Base-by-base conservation (phyloP, 1,140 invertebrate species). In the Olivierus martensii region DNA sequence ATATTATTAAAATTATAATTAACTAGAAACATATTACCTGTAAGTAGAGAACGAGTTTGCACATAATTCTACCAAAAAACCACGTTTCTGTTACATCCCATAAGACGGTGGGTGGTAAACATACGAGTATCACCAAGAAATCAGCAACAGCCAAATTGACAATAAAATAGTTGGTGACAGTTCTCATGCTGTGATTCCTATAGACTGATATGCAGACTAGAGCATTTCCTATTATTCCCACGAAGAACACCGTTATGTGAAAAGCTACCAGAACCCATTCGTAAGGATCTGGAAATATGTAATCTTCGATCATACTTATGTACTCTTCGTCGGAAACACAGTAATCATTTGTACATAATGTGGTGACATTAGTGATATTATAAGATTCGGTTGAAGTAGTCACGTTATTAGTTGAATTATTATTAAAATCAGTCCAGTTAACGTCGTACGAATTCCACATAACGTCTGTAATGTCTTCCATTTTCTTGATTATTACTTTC, bases 71-170 rank as follows among this genome's bases (percentile, higher is more conserved):
- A 6, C 87, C 87, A 50, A 93, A 73, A 64, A 88, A 91, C 88
- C 87, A 92, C 0, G 85, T 91, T 61, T 88, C 81, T 0, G 87
- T 87, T 55, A 94, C 84, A 71, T 93, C 92, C 69, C 85, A 86
- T 76, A 93, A 80, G 43, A 94, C 76, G 1, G 88, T 93, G 3
- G 88, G 85, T 0, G 90, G 89, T 49, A 94, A 71, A 67, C 90
- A 94, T 69, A 94, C 89, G 11, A 91, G 79, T 62, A 93, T 84
- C 56, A 96, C 90, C 18, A 72, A 54, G 1, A 75, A 62, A 57
- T 75, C 73, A n/a, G 71, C 73, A n/a, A 75, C 67, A 51, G 73
- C 74, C 6, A 79, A 57, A 52, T 75, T 74, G 7, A 71, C 62
- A 15, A 74, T 64, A 60, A 74, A 74, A 55, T 69, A 72, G 58